Base-by-base conservation (phyloP, 2,888 invertebrate genomes). In the Emmelina monodactyla region DNA sequence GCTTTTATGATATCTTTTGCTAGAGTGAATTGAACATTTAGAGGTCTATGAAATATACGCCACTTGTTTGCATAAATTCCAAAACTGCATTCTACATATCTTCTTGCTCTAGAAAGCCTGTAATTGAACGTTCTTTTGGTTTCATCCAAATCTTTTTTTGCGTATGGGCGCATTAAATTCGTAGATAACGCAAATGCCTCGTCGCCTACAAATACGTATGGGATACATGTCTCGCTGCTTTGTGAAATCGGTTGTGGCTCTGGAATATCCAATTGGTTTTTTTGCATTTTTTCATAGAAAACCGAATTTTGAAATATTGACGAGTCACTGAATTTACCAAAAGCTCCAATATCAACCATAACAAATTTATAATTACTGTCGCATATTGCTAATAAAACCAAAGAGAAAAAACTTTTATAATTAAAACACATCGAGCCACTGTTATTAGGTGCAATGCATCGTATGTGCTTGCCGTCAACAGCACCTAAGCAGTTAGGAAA, bases 21-120 rank as follows among this genome's bases (percentile, higher is more conserved):
- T 39, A 42, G 31, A 39, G 33, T 40, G 34, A 37, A 34, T 15
- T 43, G 14, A 35, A 47, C 42, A 45, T 46, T 44, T 32, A 48
- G 29, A 15, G 45, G 46, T 41, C 44, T 44, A 35, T 45, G 41
- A 14, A 46, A 45, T 28, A 45, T 44, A 11, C 45, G 38, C 40
- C 42, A 42, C 39, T 55, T 55, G 43, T 54, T 48, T 16, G 39
- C 41, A 2, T 51, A 39, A 39, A 56, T 54, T 6, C 51, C 50
- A 39, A 55, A 54, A 33, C 47, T 41, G 36, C 52, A 51, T 37
- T 54, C 47, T 9, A 53, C 43, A 25, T 42, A 48, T 19, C 51
- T 34, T 36, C 53, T 32, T 31, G 51, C 53, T 37, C 47, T 43
- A 22, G 34, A 36, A 15, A 43, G 28, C 7, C 45, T 35, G 35